A percentile compares a stretch with the other conserved stretches of the same genome.
phyloP scores from a whole-genome alignment of 2,797 vertebrate species.

The Diplodus puntazzo region DNA sequence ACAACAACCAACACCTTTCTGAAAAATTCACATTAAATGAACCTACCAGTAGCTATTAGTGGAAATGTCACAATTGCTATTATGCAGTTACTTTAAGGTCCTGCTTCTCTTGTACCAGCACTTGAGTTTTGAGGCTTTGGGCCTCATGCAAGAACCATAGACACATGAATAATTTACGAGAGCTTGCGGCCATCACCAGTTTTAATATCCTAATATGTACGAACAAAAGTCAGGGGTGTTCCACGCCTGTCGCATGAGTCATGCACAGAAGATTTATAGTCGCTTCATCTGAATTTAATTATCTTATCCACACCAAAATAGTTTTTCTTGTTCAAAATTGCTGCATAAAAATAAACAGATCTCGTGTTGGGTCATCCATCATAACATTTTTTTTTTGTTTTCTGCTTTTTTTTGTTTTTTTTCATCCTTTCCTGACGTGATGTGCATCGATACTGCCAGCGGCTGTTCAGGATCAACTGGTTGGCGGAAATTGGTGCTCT shows the following conservation, averaged over 20 bases:
- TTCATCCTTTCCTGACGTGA: no score
- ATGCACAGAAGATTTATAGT: not conserved
- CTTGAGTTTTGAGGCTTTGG: slow-evolving; percentile 33
- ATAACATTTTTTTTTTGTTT: no score
- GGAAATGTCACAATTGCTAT: slow-evolving; percentile 35
- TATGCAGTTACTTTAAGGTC: slow-evolving; percentile 3
- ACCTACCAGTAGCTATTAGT: slow-evolving; percentile 29
- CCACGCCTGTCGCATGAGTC: not conserved
- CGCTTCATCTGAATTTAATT: not conserved
- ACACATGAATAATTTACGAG: not conserved
- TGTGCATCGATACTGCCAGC: no score
- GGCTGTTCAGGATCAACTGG: no score
- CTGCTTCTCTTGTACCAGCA: slow-evolving; percentile 29
- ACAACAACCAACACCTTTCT: slow-evolving; percentile 12
- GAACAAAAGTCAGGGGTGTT: not conserved
- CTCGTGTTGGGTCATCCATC: no score
- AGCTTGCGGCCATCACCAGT: not conserved
- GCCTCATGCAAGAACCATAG: slow-evolving; percentile 46
- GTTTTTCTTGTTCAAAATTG: no score
- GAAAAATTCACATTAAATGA: slow-evolving; percentile 40
- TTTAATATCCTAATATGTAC: not conserved
- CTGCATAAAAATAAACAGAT: no score
- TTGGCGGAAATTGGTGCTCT: no score
- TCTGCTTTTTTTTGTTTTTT: no score
- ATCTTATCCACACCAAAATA: not conserved